Conservation (phyloP, 2,113 vertebrate genomes). For the Caranx ignobilis region DNA sequence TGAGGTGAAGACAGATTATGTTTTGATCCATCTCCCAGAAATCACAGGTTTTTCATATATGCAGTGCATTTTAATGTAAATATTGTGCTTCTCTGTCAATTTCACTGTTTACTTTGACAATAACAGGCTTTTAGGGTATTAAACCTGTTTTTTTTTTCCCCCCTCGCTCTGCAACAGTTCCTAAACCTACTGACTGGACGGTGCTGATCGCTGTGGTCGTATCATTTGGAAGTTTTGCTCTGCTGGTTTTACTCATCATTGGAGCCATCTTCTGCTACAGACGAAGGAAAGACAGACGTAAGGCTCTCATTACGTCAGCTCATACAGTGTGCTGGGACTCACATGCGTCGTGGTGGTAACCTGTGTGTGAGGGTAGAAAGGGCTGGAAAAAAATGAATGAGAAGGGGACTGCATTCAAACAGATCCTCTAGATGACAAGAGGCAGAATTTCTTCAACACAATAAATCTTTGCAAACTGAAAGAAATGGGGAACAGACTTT, state of each 20-base stretch:
- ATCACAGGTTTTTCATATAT: background rate
- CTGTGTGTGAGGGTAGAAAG: background rate
- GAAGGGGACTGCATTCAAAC: background rate
- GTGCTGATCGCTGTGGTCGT: constrained; percentile 80
- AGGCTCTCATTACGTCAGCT: constrained; percentile 6
- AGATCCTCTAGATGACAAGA: background rate
- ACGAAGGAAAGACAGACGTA: constrained; percentile 74
- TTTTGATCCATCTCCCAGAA: background rate
- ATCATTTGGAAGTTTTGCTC: constrained; percentile 71
- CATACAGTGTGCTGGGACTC: background rate
- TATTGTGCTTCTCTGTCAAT: too few species aligned
- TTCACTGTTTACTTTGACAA: background rate
- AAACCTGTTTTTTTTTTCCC: background rate
- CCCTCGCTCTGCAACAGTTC: constrained; percentile 36
- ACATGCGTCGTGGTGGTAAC: background rate
- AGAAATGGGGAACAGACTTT: background rate
- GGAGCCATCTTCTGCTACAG: constrained; percentile 78
- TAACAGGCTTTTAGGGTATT: background rate
- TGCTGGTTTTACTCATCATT: constrained; percentile 79
- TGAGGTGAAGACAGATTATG: background rate
- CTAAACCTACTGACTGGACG: constrained; percentile 73
- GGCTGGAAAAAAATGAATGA: background rate
- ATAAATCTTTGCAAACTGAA: background rate
- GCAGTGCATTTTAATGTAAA: background rate
- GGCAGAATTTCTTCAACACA: background rate